Conservation (phyloP, 1,140 invertebrate genomes). For the Megalopta genalis region DNA sequence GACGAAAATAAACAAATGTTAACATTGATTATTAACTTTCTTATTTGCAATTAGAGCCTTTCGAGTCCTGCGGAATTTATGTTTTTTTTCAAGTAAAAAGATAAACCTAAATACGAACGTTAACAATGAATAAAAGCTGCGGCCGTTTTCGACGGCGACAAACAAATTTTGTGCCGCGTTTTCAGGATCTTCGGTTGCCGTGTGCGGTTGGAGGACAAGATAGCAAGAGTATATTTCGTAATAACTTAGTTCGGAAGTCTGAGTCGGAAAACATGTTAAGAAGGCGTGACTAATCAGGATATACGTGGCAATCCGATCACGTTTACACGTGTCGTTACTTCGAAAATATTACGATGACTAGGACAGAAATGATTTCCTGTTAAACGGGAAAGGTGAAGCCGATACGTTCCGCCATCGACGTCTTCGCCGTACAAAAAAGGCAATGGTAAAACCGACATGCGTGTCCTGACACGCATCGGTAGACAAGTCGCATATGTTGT, state of each 20-base stretch:
- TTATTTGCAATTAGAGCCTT: no score
- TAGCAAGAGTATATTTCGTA: background rate
- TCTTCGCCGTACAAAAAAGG: background rate
- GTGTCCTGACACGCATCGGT: background rate
- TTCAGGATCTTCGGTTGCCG: no score
- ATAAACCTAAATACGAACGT: no score
- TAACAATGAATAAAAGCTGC: no score
- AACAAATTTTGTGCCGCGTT: no score
- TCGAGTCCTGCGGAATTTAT: no score
- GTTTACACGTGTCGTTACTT: background rate
- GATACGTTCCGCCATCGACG: no score
- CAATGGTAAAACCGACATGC: background rate
- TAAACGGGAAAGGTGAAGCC: background rate
- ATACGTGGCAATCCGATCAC: conserved; percentile 23
- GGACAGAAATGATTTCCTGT: conserved; percentile 14
- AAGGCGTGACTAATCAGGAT: conserved; percentile 30
- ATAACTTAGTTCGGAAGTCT: conserved; percentile 1
- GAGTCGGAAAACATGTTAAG: background rate
- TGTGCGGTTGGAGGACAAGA: background rate
- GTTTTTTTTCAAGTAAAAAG: no score
- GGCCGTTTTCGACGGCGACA: no score
- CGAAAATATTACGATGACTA: conserved; percentile 9
- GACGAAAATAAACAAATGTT: no score
- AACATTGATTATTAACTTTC: no score
- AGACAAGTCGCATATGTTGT: background rate